Evolutionary conservation across 2,797 vertebrate species (phyloP), one percentile per base, ranked within the genome.

Genomic region (Synanceia verrucosa): DNA sequence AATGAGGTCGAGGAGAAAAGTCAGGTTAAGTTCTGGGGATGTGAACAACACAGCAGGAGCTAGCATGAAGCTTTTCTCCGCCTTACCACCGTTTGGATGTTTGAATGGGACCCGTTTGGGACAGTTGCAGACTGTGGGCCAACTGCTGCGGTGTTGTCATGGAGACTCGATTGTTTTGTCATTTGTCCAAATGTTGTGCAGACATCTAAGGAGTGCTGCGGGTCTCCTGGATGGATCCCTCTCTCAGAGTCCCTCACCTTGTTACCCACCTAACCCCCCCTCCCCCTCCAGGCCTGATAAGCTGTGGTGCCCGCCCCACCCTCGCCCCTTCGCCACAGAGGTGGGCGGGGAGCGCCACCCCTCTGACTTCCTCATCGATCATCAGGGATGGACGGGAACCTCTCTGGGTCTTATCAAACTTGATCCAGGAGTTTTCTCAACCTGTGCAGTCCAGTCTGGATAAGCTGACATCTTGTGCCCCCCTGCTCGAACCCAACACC

Each of bases 361-460:
- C 81, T 86, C 70, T 81, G 76, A 91, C 87, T 91, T 91, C 84
- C 85, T 92, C 88, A 89, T 82, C 68, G 47, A 91, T 90, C 85
- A 91, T 93, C 91, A 93, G 92, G 90, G 88, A 93, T 86, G 88
- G 90, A 90, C 70, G 78, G 82, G 86, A 91, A 83, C 78, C 78
- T 83, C 78, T 81, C 73, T 84, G 85, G 89, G 75, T 90, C 87
- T 73, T 59, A 82, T 79, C 79, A 80, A 82, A 86, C 78, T 24
- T 9, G 78, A 88, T 81, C 87, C 88, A 73, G 82, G 81, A 87
- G 86, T 78, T 37, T 85, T 81, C 87, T 87, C 87, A 89, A 92
- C 91, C 91, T 92, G 91, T 91, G 91, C 92, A 91, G 91, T 93
- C 92, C 91, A 93, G 92, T 93, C 91, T 91, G 86, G 87, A 93